Percentiles rank a stretch among this genome's conserved stretches.
phyloP scores from a whole-genome alignment of 2,888 invertebrate species.

The Calliphora vomitoria region DNA sequence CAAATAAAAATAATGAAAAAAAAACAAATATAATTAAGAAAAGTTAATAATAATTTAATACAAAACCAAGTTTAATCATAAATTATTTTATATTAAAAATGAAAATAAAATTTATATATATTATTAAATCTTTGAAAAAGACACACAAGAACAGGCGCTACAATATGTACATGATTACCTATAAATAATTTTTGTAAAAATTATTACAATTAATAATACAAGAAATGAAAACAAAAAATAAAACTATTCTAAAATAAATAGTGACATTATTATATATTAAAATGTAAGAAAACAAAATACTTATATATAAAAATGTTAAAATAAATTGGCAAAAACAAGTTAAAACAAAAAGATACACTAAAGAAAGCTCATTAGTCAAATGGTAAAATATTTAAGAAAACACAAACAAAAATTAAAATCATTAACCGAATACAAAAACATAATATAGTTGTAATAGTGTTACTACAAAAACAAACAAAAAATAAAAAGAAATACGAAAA shows the following conservation, averaged over 20 bases:
- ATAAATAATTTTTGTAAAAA: conserved; percentile 75
- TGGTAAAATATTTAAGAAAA: conserved; percentile 39
- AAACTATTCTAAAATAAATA: conserved; percentile 64
- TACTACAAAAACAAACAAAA: conserved; percentile 31
- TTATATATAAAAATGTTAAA: conserved; percentile 46
- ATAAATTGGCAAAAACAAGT: conserved; percentile 51
- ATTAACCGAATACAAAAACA: conserved; percentile 39
- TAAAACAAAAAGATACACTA: conserved; percentile 37
- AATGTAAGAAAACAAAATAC: conserved; percentile 2
- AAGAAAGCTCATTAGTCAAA: conserved; percentile 57
- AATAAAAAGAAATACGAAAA: conserved; percentile 29
- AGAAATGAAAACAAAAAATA: conserved; percentile 36
- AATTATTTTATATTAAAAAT: conserved; percentile 66
- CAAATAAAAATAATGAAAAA: conserved; percentile 35
- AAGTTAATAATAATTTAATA: conserved; percentile 43
- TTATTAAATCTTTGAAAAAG: conserved; percentile 57
- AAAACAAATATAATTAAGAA: conserved; percentile 48
- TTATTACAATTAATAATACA: conserved; percentile 24
- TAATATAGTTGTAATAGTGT: conserved; percentile 61
- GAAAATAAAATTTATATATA: conserved; percentile 50
- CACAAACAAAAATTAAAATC: conserved; percentile 18
- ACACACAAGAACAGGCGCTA: conserved; percentile 78
- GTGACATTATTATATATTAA: conserved; percentile 47
- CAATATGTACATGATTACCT: conserved; percentile 80
- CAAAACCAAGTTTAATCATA: conserved; percentile 55